Evolutionary conservation across 2,888 invertebrate species (phyloP).

Genomic region (Agapetus fuscipes): DNA sequence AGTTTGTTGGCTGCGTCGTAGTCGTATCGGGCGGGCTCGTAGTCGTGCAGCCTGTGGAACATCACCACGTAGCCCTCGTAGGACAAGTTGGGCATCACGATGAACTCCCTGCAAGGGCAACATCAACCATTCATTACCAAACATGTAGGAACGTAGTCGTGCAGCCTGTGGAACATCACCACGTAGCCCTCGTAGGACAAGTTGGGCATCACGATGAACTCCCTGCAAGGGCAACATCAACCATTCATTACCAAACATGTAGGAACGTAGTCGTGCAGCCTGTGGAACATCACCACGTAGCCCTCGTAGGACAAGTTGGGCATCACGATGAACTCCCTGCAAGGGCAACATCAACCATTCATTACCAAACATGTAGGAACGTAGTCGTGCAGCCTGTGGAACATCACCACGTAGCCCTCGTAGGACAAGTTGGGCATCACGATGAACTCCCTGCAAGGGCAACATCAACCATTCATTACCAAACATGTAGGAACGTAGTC

Average conservation of each 20-base stretch:
- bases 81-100: slow-evolving; percentile 47
- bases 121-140: too few relatives aligned
- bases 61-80: slow-evolving; percentile 50
- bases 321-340: slow-evolving; percentile 46
- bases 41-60: slow-evolving; percentile 49
- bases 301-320: slow-evolving; percentile 50
- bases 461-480: too few relatives aligned
- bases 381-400: slow-evolving; percentile 48
- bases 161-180: slow-evolving; percentile 51
- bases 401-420: slow-evolving; percentile 50
- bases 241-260: too few relatives aligned
- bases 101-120: slow-evolving; percentile 43
- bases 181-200: slow-evolving; percentile 49
- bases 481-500: slow-evolving; percentile 47
- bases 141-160: slow-evolving; percentile 46
- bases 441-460: slow-evolving; percentile 44
- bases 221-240: slow-evolving; percentile 33
- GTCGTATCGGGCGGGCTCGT: slow-evolving; percentile 47
- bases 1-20: slow-evolving; percentile 51
- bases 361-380: too few relatives aligned
- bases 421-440: slow-evolving; percentile 47
- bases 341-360: slow-evolving; percentile 22
- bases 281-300: slow-evolving; percentile 51
- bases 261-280: slow-evolving; percentile 46
- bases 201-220: slow-evolving; percentile 46